Evolutionary conservation across 2,888 invertebrate genomes (phyloP), one percentile per base, ranked within the genome.

Genomic region (Synanthedon tipuliformis): DNA sequence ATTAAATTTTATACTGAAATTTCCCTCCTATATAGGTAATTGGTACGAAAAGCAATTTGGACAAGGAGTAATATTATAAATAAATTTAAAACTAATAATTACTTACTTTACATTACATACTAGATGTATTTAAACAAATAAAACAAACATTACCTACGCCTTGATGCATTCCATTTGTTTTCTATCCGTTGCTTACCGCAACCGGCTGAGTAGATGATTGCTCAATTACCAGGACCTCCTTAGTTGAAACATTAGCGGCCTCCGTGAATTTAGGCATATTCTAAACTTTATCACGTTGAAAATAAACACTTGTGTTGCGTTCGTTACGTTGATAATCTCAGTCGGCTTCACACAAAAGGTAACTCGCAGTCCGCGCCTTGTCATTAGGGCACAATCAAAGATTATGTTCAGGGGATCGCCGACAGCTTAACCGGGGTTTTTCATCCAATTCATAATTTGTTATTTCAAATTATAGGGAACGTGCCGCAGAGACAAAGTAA

Each of bases 221-320:
- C 85, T 87, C 87, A 85, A 87, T 87, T 85, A 86, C 81, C 72
- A 77, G 80, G 86, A 86, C 86, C 86, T 86, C 85, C 85, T 85
- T 85, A 85, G 86, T 81, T 73, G 85, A 84, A 74, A 72, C 75
- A 78, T 74, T 78, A 78, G 72, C 74, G 71, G 67, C 69, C 63
- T 66, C 65, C 60, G 60, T 58, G 55, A 61, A 62, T 62, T 55
- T 62, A 61, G 64, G 62, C 59, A 66, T 64, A 83, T 74, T 80
- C 71, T 78, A 70, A 64, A 81, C 83, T 76, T 75, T 85, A 85
- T 64, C 61, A 60, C 61, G 57, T 63, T 70, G 61, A 60, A 55
- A 66, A 77, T 81, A 84, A 74, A 76, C 65, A 66, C 74, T 53
- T 74, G 73, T 73, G 78, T 82, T 73, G 65, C 73, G 62, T 65